These are phyloP conservation scores for Xiphophorus hellerii DNA, from an alignment of 2,113 vertebrate genomes.

Conservation along the genomic window DNA sequence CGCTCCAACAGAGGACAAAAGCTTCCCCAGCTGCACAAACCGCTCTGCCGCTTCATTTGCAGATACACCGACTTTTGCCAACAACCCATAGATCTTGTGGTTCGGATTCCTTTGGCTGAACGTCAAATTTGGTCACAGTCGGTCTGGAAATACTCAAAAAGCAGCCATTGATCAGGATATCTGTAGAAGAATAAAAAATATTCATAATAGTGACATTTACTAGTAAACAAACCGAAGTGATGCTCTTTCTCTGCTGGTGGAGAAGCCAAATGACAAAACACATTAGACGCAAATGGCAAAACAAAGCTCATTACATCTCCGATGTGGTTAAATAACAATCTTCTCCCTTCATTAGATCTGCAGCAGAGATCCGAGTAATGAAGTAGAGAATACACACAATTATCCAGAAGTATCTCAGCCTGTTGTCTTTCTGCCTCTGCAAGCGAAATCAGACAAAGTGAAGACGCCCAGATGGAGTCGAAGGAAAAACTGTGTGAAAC, in stretches of 20 bases:
- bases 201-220: conserved; percentile 8
- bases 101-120: conserved; percentile 29
- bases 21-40: conserved; percentile 26
- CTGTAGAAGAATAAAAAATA: conserved; percentile 57
- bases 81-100: conserved; percentile 27
- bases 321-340: conserved; percentile 29
- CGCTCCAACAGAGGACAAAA: conserved; percentile 25
- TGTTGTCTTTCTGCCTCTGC: no score
- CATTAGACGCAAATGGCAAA: conserved; percentile 23
- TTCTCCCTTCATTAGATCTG: conserved; percentile 37
- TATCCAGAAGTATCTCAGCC: conserved; percentile 28
- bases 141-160: conserved; percentile 17
- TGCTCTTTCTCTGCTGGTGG: background rate
- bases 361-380: conserved; percentile 15
- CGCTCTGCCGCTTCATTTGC: conserved; percentile 34
- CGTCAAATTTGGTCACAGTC: conserved; percentile 22
- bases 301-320: background rate
- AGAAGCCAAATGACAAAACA: conserved; percentile 11
- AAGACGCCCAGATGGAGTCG: background rate
- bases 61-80: conserved; percentile 37
- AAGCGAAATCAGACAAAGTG: background rate
- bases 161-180: conserved; percentile 6
- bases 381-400: conserved; percentile 26
- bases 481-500: no score
- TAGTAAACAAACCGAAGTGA: conserved; percentile 22